Evolutionary conservation across 2,888 invertebrate genomes (phyloP).

Genomic region (Dastarcus helophoroides): DNA sequence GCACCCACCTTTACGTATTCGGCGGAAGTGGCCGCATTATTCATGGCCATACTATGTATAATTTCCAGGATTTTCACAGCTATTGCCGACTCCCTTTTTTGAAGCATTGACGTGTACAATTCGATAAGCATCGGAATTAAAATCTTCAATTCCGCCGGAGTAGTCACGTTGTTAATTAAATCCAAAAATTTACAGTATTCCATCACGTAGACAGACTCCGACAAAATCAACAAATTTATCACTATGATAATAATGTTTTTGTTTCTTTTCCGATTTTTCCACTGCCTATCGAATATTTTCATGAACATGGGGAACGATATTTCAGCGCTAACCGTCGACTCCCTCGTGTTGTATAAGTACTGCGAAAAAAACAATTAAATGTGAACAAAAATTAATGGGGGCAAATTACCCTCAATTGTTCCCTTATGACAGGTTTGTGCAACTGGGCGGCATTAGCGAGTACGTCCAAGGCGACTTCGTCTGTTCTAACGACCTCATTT

Average conservation of each 20-base stretch:
- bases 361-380: constrained; percentile 1
- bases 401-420: constrained; percentile 1
- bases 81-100: not conserved
- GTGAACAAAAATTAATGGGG: not conserved
- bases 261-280: constrained; percentile 1
- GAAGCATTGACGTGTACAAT: not conserved
- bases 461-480: not conserved
- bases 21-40: not conserved
- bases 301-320: not conserved
- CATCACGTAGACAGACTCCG: no score
- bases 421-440: not conserved
- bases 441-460: not conserved
- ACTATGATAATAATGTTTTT: constrained; percentile 1
- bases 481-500: not conserved
- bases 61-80: not conserved
- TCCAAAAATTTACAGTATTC: no score
- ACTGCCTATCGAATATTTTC: not conserved
- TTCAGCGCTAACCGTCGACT: not conserved
- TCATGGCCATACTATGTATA: not conserved
- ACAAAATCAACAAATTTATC: not conserved
- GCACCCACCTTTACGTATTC: not conserved
- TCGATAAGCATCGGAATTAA: not conserved
- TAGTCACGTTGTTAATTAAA: no score
- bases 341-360: not conserved
- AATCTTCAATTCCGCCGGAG: not conserved